Conservation (phyloP, 2,113 vertebrate species). For the Petaurus breviceps region DNA sequence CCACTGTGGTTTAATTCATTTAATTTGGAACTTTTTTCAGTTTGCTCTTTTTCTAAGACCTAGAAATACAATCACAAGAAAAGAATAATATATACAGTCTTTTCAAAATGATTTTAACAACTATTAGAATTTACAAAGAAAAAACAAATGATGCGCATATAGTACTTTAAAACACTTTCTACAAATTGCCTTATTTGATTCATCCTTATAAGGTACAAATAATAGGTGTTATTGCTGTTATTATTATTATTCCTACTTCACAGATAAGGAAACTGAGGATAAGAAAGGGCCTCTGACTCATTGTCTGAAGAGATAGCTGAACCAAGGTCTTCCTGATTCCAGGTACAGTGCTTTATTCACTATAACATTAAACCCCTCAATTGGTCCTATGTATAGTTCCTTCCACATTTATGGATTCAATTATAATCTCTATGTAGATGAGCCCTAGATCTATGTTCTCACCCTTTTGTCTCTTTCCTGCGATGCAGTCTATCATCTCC, state of each 20-base stretch:
- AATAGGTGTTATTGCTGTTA: not conserved
- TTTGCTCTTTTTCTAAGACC: constrained; percentile 87
- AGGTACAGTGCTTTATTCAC: not conserved
- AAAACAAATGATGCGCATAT: not conserved
- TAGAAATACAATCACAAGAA: constrained; percentile 76
- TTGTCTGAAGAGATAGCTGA: too few species aligned
- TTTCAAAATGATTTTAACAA: not conserved
- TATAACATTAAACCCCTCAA: not conserved
- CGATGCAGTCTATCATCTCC: too few species aligned
- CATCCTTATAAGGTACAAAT: not conserved
- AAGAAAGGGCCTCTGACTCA: not conserved
- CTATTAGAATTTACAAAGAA: not conserved
- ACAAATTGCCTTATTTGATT: not conserved
- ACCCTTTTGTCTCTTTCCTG: too few species aligned
- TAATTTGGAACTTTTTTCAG: constrained; percentile 83
- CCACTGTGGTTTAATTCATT: constrained; percentile 85
- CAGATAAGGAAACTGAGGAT: not conserved
- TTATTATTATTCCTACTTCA: not conserved
- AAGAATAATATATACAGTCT: constrained; percentile 26
- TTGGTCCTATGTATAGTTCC: not conserved
- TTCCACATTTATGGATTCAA: not conserved
- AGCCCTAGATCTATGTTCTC: too few species aligned
- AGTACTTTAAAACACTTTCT: not conserved
- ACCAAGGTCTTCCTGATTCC: too few species aligned
- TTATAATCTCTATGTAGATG: not conserved